A percentile compares a stretch with the other conserved stretches of the same genome.
Conservation (phyloP, 1,140 invertebrate genomes). For the Lepidotrigona ventralis region DNA sequence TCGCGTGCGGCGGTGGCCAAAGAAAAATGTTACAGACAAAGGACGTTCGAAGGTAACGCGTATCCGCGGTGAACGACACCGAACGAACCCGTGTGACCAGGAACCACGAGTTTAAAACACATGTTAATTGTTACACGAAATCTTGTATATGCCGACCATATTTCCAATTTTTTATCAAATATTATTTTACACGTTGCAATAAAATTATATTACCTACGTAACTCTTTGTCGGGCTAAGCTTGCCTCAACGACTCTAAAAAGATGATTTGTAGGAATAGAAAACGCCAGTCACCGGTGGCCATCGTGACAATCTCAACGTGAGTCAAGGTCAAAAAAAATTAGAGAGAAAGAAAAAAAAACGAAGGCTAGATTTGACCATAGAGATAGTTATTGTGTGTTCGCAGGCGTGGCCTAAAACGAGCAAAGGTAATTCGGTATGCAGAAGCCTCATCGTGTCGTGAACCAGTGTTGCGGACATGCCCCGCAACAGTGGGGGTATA, state of each 20-base stretch:
- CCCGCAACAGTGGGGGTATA: slow-evolving; percentile 73
- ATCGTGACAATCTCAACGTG: too few species aligned
- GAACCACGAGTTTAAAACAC: not conserved
- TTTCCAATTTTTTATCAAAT: too few species aligned
- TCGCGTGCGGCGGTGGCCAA: not conserved
- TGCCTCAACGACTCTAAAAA: too few species aligned
- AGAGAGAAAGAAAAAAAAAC: not conserved
- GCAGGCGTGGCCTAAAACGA: slow-evolving; percentile 58
- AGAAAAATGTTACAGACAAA: not conserved
- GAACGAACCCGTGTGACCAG: not conserved
- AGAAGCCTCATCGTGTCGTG: slow-evolving; percentile 31
- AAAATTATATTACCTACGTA: too few species aligned
- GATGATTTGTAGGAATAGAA: too few species aligned
- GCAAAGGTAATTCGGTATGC: slow-evolving; percentile 64
- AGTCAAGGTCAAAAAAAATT: too few species aligned
- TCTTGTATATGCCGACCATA: too few species aligned
- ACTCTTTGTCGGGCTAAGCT: too few species aligned
- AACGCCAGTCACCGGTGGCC: too few species aligned
- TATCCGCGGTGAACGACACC: slow-evolving; percentile 23
- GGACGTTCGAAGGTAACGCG: not conserved
- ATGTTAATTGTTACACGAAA: too few species aligned
- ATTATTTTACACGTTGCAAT: too few species aligned
- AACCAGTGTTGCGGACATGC: slow-evolving; percentile 43
- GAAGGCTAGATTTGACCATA: slow-evolving; percentile 4
- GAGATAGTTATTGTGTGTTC: not conserved